Percentiles rank a stretch among this genome's conserved stretches.
phyloP scores from a whole-genome alignment of 2,888 invertebrate species.

The Ethmia dodecea region DNA sequence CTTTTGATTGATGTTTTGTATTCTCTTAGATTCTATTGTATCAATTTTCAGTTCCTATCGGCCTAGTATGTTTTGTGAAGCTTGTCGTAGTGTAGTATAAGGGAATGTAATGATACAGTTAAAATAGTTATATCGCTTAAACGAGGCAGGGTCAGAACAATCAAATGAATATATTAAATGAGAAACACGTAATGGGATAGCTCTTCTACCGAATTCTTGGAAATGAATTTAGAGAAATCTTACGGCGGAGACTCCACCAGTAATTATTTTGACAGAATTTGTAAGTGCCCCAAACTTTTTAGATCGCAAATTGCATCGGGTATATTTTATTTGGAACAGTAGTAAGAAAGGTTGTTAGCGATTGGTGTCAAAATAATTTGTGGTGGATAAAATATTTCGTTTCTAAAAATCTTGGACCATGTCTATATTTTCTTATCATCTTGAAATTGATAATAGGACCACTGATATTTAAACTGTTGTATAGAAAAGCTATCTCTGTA shows the following conservation, averaged over 20 bases:
- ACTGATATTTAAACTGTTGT: constrained; percentile 35
- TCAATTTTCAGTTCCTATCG: constrained; percentile 69
- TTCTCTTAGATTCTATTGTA: constrained; percentile 28
- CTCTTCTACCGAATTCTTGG: constrained; percentile 42
- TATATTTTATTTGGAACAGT: no score
- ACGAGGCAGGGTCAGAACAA: no score
- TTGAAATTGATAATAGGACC: constrained; percentile 54
- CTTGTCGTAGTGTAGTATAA: constrained; percentile 52
- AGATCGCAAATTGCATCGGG: no score
- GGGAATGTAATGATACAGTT: constrained; percentile 46
- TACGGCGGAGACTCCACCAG: constrained; percentile 17
- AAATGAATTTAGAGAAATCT: constrained; percentile 24
- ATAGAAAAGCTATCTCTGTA: constrained; percentile 64
- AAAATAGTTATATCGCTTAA: constrained; percentile 46
- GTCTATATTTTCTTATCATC: constrained; percentile 56
- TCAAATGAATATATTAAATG: constrained; percentile 54
- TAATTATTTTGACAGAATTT: constrained; percentile 14
- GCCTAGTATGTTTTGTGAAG: constrained; percentile 66
- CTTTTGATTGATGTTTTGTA: constrained; percentile 22
- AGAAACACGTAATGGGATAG: constrained; percentile 48
- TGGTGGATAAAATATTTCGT: constrained; percentile 7
- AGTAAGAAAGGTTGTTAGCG: neutral
- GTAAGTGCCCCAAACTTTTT: constrained; percentile 4
- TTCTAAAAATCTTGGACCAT: constrained; percentile 56
- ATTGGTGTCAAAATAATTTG: neutral